Base-by-base conservation (phyloP, 1,140 invertebrate species). In the Aphelinus certus region DNA sequence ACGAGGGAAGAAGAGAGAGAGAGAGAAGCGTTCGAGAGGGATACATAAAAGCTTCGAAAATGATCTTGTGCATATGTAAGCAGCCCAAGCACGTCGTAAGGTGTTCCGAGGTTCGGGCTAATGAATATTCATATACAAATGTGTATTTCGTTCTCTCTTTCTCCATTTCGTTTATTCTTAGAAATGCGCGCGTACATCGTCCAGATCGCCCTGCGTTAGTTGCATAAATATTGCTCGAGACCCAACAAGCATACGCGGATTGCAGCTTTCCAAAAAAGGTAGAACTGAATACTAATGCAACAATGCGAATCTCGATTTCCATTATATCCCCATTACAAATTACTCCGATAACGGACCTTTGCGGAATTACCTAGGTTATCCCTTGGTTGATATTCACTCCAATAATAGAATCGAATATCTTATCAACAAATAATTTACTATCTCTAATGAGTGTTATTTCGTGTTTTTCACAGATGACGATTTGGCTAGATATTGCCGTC, bases 111-210 rank as follows among this genome's bases (percentile, higher is more conserved):
- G 69, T 70, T 77, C 77, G 77, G 74, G 6, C 75, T 84, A 79
- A 84, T 85, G 83, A 81, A 85, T 85, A 84, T 85, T 84, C 83
- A 84, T 83, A 83, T 53, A 65, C 26, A 26, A 26, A 26, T 26
- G 26, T 26, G 26, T 26, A 26, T 26, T 26, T 57, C 71, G 77
- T 71, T 65, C 3, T 71, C 61, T n/a, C 10, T 45, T 26, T 26
- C 26, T 26, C 26, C 26, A 26, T 26, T 26, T 66, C 64, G 58
- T 48, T 45, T 74, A 77, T 83, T 84, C 80, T 81, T 83, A 81
- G 79, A 83, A 83, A 75, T 73, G 65, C 66, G 48, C 69, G 64
- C 62, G 51, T 49, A 26, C 26, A 26, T 26, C 26, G 26, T 26
- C 26, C 26, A 26, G 26, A 26, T 26, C 26, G 26, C 26, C 26